Conservation (phyloP, 2,797 vertebrate genomes). For the Allenopithecus nigroviridis region DNA sequence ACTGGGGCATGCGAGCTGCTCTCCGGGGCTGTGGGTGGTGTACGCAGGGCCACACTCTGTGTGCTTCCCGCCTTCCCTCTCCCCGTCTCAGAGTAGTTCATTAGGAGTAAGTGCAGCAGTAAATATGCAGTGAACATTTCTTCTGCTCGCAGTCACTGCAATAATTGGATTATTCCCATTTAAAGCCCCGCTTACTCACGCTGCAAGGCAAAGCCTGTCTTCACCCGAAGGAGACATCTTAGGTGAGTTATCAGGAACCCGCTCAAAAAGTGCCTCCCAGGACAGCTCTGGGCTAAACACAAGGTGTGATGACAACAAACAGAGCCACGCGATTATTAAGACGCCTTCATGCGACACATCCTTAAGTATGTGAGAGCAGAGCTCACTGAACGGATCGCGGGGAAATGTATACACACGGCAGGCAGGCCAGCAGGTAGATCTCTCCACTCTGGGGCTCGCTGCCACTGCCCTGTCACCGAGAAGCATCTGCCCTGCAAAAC, state of each 20-base stretch:
- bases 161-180: conserved; percentile 52
- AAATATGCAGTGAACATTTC: background rate
- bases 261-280: background rate
- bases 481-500: background rate
- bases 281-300: background rate
- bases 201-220: background rate
- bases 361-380: background rate
- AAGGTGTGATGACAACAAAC: background rate
- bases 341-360: background rate
- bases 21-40: background rate
- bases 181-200: background rate
- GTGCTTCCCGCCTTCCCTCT: background rate
- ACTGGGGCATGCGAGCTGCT: fast-evolving
- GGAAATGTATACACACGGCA: fast-evolving
- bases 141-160: background rate
- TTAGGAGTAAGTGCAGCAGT: background rate
- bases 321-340: background rate
- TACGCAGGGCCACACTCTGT: fast-evolving
- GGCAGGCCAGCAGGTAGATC: background rate
- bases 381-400: fast-evolving
- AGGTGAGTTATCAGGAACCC: background rate
- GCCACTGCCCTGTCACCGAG: background rate
- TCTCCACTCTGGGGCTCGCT: background rate
- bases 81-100: background rate
- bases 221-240: background rate